Evolutionary conservation across 2,797 vertebrate genomes (phyloP).

Genomic region (Pseudochirops cupreus): DNA sequence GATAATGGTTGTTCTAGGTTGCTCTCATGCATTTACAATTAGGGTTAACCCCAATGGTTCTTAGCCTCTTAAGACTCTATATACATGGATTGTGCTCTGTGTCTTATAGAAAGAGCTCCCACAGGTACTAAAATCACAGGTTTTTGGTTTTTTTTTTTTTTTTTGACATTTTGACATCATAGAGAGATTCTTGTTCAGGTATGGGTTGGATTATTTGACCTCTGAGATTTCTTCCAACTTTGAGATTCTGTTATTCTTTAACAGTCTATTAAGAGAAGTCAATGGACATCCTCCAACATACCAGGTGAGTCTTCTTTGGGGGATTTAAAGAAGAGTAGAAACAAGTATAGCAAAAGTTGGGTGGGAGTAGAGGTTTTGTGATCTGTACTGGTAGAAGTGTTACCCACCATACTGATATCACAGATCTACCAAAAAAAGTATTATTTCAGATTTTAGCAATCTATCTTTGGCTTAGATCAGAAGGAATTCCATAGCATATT

Average conservation of each 20-base stretch:
- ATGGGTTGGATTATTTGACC: neutral
- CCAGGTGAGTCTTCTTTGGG: neutral
- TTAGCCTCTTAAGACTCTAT: neutral
- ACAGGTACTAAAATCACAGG: neutral
- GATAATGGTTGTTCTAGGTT: neutral
- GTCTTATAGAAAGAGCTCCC: neutral
- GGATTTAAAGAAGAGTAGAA: neutral
- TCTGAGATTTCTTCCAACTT: neutral
- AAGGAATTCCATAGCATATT: neutral
- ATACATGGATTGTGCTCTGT: neutral
- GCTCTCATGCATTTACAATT: no score
- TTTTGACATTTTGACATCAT: neutral
- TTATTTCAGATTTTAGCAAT: neutral
- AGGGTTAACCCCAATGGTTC: neutral
- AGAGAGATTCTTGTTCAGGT: neutral
- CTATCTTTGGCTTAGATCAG: neutral
- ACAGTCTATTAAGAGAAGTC: neutral
- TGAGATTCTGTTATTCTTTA: neutral
- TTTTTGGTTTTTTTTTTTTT: neutral
- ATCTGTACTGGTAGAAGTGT: neutral
- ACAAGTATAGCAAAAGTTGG: neutral
- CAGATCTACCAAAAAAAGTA: neutral
- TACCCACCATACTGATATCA: neutral
- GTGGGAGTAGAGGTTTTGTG: neutral
- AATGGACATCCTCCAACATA: neutral